Evolutionary conservation across 2,113 vertebrate genomes (phyloP).

Genomic region (Pterocles burchelli): DNA sequence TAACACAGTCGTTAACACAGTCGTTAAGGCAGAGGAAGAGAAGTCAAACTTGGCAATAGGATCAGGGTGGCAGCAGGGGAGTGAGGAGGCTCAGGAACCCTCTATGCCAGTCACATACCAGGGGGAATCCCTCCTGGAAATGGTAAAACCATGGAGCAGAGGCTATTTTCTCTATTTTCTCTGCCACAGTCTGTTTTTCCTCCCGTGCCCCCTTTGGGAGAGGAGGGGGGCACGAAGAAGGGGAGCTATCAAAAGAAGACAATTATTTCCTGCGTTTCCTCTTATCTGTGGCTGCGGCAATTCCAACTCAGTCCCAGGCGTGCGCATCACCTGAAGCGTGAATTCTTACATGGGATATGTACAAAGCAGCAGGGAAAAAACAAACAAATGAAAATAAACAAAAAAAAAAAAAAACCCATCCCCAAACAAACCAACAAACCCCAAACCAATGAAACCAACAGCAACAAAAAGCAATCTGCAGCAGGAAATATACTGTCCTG

Average conservation of each 20-base stretch:
- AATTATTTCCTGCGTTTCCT: neutral
- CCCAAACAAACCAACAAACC: no score
- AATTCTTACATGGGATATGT: neutral
- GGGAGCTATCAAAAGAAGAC: neutral
- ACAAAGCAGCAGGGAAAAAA: neutral
- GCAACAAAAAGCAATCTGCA: neutral
- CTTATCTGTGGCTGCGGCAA: neutral
- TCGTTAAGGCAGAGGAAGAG: neutral
- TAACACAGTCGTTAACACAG: no score
- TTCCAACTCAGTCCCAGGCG: neutral
- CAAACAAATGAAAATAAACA: neutral
- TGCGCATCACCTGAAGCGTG: neutral
- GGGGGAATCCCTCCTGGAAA: neutral
- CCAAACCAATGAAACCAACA: neutral
- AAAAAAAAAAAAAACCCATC: no score
- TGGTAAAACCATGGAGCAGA: fast-evolving
- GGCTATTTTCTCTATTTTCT: neutral
- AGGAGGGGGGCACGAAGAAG: neutral
- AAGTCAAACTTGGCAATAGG: no score
- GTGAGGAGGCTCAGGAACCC: neutral
- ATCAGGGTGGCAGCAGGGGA: neutral
- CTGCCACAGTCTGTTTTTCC: neutral
- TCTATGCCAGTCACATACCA: neutral
- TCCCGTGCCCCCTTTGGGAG: neutral
- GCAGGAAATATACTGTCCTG: neutral